A percentile compares a stretch with the other conserved stretches of the same genome.
Evolutionary conservation across 2,888 invertebrate species (phyloP).

Genomic region (Brenthis daphne): DNA sequence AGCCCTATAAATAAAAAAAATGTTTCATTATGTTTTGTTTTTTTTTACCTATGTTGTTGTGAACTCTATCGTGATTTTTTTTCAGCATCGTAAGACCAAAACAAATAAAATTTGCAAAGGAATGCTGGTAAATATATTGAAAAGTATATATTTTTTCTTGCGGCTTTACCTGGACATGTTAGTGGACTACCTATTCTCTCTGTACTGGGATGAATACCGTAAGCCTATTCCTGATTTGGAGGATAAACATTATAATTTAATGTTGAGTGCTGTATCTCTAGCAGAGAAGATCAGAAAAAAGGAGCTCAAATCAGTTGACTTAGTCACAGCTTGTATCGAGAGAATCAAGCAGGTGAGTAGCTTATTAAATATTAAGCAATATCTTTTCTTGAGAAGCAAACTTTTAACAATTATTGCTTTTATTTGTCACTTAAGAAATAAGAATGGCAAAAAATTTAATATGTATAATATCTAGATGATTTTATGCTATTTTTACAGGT

Average conservation of each 20-base stretch:
- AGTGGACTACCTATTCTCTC: slow-evolving; percentile 62
- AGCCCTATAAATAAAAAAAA: too few species aligned
- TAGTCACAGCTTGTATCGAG: slow-evolving; percentile 88
- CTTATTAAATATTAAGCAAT: background rate
- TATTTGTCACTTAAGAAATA: too few species aligned
- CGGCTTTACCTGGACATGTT: slow-evolving; percentile 62
- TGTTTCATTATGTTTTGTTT: too few species aligned
- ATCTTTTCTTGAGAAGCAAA: background rate
- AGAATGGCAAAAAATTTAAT: too few species aligned
- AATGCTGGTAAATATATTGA: slow-evolving; percentile 60
- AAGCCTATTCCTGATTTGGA: slow-evolving; percentile 63
- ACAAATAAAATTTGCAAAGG: slow-evolving; percentile 63
- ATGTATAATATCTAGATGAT: background rate
- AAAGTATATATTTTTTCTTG: slow-evolving; percentile 57
- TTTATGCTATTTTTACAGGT: slow-evolving; percentile 57
- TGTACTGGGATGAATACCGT: slow-evolving; percentile 60
- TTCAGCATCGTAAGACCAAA: slow-evolving; percentile 59
- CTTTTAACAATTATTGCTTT: too few species aligned
- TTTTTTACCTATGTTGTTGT: too few species aligned
- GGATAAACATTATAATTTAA: slow-evolving; percentile 57
- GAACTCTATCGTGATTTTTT: slow-evolving; percentile 13
- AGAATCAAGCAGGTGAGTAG: slow-evolving; percentile 86
- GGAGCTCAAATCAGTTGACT: slow-evolving; percentile 85
- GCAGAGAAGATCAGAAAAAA: slow-evolving; percentile 85
- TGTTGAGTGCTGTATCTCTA: slow-evolving; percentile 85